Evolutionary conservation across 2,797 vertebrate genomes (phyloP).

Genomic region (Urocyon cinereoargenteus): DNA sequence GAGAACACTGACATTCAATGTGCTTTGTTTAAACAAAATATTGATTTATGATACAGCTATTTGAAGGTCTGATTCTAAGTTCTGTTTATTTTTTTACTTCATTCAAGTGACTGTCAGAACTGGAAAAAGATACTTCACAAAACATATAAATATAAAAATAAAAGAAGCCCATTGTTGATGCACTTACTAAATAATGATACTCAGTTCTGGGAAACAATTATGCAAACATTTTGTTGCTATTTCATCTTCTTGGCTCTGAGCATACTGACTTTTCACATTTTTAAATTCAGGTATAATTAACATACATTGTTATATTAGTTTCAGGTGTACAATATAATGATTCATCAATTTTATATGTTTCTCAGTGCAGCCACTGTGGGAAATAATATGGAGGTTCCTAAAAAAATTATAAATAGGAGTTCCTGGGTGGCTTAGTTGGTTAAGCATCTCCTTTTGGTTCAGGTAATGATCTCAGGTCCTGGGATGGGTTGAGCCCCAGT

Average conservation of each 20-base stretch:
- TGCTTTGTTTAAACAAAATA: conserved; percentile 41
- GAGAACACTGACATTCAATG: conserved; percentile 2
- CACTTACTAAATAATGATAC: background rate
- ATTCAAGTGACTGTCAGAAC: conserved; percentile 26
- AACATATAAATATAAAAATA: background rate
- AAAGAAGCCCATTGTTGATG: background rate
- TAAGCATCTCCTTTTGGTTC: background rate
- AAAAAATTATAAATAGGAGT: background rate
- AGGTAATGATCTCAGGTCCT: background rate
- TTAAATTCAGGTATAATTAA: background rate
- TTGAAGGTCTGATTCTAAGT: conserved; percentile 41
- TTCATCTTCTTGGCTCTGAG: background rate
- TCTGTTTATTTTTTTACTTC: conserved; percentile 52
- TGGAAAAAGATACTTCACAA: conserved; percentile 11
- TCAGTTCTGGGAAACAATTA: background rate
- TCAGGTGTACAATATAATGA: background rate
- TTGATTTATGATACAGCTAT: conserved; percentile 43
- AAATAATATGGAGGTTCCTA: background rate
- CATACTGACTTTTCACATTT: conserved; percentile 8
- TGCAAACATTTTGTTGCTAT: background rate
- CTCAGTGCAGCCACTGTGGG: background rate
- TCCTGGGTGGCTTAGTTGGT: background rate
- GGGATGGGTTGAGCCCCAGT: no score
- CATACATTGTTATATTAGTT: background rate
- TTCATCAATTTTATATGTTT: background rate